Evolutionary conservation across 1,140 invertebrate genomes (phyloP).

Genomic region (Ceratosolen solmsi): DNA sequence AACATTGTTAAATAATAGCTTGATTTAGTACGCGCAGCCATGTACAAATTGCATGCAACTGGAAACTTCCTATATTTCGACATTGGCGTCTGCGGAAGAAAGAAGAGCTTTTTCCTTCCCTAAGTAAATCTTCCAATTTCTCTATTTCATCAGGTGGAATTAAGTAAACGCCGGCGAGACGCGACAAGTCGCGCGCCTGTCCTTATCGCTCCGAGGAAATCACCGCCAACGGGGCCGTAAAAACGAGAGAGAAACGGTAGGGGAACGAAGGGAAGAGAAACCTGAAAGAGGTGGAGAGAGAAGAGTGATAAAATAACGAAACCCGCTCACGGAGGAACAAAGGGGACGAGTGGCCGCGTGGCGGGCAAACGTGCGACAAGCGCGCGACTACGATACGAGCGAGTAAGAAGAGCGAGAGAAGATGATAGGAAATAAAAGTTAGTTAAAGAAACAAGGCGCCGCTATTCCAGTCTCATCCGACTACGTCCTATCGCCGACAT

Average conservation of each 20-base stretch:
- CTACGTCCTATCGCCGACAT: not conserved
- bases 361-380: constrained; percentile 31
- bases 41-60: constrained; percentile 21
- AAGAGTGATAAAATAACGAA: constrained; percentile 25
- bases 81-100: not conserved
- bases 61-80: constrained; percentile 25
- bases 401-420: constrained; percentile 16
- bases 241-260: constrained; percentile 16
- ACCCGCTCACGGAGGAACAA: constrained; percentile 39
- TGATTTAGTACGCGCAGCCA: not conserved
- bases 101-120: constrained; percentile 19
- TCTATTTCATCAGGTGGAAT: constrained; percentile 46
- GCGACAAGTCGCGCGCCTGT: not conserved
- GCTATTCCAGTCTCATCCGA: no score
- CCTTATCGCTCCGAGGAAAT: constrained; percentile 44
- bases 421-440: constrained; percentile 5
- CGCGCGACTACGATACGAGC: constrained; percentile 16
- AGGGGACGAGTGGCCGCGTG: constrained; percentile 28
- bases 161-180: constrained; percentile 30
- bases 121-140: constrained; percentile 41
- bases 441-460: not conserved
- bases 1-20: not conserved
- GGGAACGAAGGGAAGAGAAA: no score
- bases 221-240: constrained; percentile 5
- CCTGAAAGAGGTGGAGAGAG: no score